Conservation (phyloP, 2,888 invertebrate species). For the Eilema sororculum region DNA sequence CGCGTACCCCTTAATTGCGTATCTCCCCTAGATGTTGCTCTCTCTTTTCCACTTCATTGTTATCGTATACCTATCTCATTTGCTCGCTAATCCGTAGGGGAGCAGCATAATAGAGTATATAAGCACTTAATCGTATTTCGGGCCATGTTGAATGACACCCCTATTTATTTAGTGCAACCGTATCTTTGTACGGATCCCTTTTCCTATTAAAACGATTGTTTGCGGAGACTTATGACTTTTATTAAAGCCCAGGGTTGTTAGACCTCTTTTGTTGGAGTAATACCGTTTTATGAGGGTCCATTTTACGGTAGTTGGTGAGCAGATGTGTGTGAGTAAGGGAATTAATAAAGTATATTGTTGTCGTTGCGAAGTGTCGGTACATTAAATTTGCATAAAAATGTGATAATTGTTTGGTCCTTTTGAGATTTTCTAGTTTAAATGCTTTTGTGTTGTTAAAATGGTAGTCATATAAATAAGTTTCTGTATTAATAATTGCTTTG, state of each 20-base stretch:
- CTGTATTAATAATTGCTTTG: background rate
- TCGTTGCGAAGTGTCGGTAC: constrained; percentile 60
- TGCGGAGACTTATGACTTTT: constrained; percentile 77
- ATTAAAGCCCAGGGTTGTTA: constrained; percentile 64
- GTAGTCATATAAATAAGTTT: background rate
- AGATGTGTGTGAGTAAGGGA: constrained; percentile 52
- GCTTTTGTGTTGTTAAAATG: constrained; percentile 23
- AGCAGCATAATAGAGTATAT: constrained; percentile 81
- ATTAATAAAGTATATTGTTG: constrained; percentile 76
- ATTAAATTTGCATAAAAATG: constrained; percentile 81
- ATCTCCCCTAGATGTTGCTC: constrained; percentile 69
- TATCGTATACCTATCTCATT: constrained; percentile 55
- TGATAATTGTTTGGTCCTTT: constrained; percentile 77
- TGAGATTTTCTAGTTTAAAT: constrained; percentile 27
- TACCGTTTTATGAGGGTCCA: constrained; percentile 53
- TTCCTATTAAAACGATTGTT: constrained; percentile 80
- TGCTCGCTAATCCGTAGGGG: constrained; percentile 70
- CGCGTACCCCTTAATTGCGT: constrained; percentile 82
- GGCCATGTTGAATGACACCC: constrained; percentile 74
- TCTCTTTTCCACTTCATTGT: constrained; percentile 58
- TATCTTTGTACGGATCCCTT: constrained; percentile 62
- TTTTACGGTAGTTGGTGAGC: constrained; percentile 61
- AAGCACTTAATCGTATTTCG: constrained; percentile 86
- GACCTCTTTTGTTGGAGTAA: constrained; percentile 54
- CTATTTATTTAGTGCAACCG: constrained; percentile 81